Conservation (phyloP, 1,140 invertebrate species). For the Temnothorax curvispinosus region DNA sequence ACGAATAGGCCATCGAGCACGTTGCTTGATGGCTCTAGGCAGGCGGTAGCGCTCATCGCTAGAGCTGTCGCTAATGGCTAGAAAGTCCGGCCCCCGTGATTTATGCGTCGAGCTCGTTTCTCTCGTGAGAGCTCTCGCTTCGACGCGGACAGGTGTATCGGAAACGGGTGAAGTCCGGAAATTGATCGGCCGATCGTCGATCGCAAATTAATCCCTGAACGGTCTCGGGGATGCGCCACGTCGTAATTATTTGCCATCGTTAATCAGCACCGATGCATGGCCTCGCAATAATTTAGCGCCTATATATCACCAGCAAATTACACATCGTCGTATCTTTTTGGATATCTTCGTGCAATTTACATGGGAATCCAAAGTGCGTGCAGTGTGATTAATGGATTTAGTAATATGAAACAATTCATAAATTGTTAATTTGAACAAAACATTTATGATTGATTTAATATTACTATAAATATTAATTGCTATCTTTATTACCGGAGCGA, state of each 20-base stretch:
- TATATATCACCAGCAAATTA: constrained; percentile 17
- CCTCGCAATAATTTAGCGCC: not conserved
- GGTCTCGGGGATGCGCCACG: not conserved
- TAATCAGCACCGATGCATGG: constrained; percentile 13
- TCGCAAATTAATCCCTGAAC: constrained; percentile 31
- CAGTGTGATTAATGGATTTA: not conserved
- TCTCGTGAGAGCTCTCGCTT: constrained; percentile 44
- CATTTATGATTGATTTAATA: not conserved
- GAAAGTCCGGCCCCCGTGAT: constrained; percentile 62
- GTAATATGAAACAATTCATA: not conserved
- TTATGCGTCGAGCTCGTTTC: constrained; percentile 43
- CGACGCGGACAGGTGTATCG: constrained; percentile 14
- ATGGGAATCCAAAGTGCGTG: not conserved
- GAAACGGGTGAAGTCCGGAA: constrained; percentile 28
- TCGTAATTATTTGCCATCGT: constrained; percentile 26
- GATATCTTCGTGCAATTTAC: not conserved
- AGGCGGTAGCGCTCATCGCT: constrained; percentile 46
- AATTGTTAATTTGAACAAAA: not conserved
- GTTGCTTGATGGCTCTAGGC: constrained; percentile 31
- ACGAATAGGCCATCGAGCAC: constrained; percentile 1
- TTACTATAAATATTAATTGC: not conserved
- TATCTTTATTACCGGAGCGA: not conserved
- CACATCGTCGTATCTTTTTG: not conserved
- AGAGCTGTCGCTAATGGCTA: constrained; percentile 64
- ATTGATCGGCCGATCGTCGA: constrained; percentile 19